Evolutionary conservation across 1,140 invertebrate genomes (phyloP), one percentile per base, ranked within the genome.

Genomic region (Camponotus vicinus): DNA sequence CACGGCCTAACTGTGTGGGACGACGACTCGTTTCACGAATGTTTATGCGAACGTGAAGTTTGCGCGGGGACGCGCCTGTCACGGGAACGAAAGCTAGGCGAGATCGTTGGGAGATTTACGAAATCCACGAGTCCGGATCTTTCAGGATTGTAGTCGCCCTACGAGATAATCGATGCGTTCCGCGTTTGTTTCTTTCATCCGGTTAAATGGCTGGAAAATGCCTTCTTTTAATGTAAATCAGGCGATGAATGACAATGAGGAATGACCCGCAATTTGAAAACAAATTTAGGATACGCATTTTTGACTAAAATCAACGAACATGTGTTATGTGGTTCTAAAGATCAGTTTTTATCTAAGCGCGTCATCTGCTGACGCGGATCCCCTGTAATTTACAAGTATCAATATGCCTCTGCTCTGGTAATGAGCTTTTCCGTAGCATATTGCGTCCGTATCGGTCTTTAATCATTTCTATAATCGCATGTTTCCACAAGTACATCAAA

Each of bases 71-170:
- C n/a, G 34, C 77, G n/a, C 9, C 13, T n/a, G 45, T 52, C 45
- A 32, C n/a, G 34, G 18, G 64, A 40, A 18, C 34, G 42, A 40
- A 49, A 61, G 67, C 45, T 73, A 73, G 55, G 55, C 55, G 79
- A 75, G 79, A 27, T 75, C 27, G 67, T 71, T 59, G n/a, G 18
- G 13, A 83, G 79, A 83, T 75, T 83, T 73, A 83, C 55, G 79
- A 83, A 82, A 82, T 82, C 27, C 52, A 61, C 37, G 55, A 63
- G n/a, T 27, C 40, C 11, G n/a, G 15, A 15, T 45, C 59, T 66
- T 40, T 9, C 40, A n/a, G 40, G 27, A 34, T 18, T 66, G 18
- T 40, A 45, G n/a, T 27, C 34, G 11, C 13, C 9, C n/a, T 27
- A 32, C 32, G 2, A 45, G 40, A 45, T 52, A 37, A 52, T 79